Conservation (phyloP, 2,113 vertebrate genomes). For the Thalassarche chlororhynchos region DNA sequence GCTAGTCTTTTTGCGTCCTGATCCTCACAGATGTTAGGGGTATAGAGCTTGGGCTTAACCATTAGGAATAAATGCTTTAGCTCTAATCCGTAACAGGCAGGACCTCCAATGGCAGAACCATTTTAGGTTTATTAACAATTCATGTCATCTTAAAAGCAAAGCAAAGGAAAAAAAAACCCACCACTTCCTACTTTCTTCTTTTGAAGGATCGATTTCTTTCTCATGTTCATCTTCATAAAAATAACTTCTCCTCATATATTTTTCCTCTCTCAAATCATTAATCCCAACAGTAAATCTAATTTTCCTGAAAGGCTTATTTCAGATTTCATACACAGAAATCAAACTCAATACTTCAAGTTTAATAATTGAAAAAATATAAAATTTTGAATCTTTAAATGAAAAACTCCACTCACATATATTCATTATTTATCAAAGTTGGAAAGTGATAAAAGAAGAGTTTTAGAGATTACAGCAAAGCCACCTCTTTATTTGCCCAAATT, state of each 20-base stretch:
- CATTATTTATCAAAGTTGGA: neutral
- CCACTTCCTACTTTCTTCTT: neutral
- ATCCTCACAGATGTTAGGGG: neutral
- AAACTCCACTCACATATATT: neutral
- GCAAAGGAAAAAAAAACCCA: neutral
- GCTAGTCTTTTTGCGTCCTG: neutral
- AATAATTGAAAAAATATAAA: neutral
- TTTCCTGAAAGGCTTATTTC: neutral
- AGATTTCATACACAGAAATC: neutral
- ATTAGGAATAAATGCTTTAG: neutral
- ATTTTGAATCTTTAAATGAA: neutral
- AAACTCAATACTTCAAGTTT: neutral
- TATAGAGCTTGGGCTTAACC: neutral
- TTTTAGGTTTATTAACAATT: neutral
- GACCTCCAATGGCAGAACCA: neutral
- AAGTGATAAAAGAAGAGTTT: neutral
- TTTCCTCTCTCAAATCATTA: neutral
- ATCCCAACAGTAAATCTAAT: neutral
- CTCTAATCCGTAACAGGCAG: neutral
- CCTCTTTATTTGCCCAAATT: neutral
- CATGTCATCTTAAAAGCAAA: neutral
- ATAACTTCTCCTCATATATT: neutral
- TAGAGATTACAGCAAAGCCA: neutral
- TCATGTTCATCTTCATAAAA: neutral
- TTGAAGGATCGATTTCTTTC: neutral